Evolutionary conservation across 2,113 vertebrate genomes (phyloP), one percentile per base, ranked within the genome.

Genomic region (Myiozetetes cayanensis): DNA sequence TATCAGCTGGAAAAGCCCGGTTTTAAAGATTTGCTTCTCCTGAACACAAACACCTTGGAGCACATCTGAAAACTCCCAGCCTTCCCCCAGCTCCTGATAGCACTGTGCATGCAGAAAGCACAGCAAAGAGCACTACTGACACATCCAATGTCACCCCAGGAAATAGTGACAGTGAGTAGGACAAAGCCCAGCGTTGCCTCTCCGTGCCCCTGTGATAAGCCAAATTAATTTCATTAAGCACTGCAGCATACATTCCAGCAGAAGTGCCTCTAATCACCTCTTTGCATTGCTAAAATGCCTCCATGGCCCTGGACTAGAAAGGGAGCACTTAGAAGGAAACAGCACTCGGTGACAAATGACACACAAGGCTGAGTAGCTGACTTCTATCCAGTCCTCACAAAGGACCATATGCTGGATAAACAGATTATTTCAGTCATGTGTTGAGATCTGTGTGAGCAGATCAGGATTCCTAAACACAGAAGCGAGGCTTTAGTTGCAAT

Each of bases 241-340:
- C 30, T 50, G 46, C 71, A 63, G 78, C 30, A 74, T 37, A 55
- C 90, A 86, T 93, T 86, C 88, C 94, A 90, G 78, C 49, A 91
- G 75, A 75, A 96, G 94, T 86, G 79, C 76, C 65, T 87, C 93
- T 96, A 86, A 96, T 94, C 79, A n/a, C 65, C 52, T 47, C 53
- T 86, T 24, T 68, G 79, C 94, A 88, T 96, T 94, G 85, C 87
- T 96, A 91, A 95, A 93, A 94, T 95, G 93, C 85, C 65, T 93
- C 52, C 8, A 5, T 33, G 41, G 65, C 43, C 83, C 62, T 21
- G 65, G 35, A 78, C 83, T 53, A 89, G 43, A 79, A 80, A 93
- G 63, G 28, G 23, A 87, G 73, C 30, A 30, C 84, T 81, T 50
- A 61, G 84, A 92, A 93, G 70, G 80, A 82, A 93, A 81, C 23